phyloP scores from a whole-genome alignment of 2,113 vertebrate genomes.

The Tonatia bakeri region DNA sequence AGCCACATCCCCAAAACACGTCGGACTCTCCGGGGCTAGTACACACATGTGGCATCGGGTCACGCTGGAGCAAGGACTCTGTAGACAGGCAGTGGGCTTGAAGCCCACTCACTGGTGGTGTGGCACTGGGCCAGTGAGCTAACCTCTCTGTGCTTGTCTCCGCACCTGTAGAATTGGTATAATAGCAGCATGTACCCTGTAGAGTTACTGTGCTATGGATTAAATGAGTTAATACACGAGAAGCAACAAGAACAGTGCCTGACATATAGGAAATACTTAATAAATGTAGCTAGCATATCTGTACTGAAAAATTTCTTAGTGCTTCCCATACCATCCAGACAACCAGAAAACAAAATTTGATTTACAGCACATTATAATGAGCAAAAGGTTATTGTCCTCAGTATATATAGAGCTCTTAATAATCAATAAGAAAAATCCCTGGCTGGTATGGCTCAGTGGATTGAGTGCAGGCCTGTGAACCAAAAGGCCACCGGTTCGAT shows the following conservation, averaged over 20 bases:
- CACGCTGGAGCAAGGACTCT: background rate
- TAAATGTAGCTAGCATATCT: background rate
- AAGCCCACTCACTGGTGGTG: background rate
- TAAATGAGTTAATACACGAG: background rate
- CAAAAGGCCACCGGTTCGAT: too few species aligned
- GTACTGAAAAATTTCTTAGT: background rate
- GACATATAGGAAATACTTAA: background rate
- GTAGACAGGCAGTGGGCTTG: background rate
- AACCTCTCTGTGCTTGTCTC: background rate
- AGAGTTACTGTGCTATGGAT: background rate
- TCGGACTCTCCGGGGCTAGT: background rate
- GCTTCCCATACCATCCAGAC: background rate
- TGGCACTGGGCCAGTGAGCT: background rate
- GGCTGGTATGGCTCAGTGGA: too few species aligned
- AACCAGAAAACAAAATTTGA: conserved; percentile 16
- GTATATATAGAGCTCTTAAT: background rate
- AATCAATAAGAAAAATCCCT: background rate
- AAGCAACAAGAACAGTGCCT: background rate
- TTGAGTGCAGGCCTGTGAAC: too few species aligned
- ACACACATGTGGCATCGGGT: background rate
- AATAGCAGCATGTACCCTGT: background rate
- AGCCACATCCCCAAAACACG: background rate
- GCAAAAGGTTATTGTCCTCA: background rate
- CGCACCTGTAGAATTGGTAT: background rate
- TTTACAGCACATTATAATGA: background rate